Evolutionary conservation across 2,888 invertebrate genomes (phyloP).

Genomic region (Nemotelus pantherinus): DNA sequence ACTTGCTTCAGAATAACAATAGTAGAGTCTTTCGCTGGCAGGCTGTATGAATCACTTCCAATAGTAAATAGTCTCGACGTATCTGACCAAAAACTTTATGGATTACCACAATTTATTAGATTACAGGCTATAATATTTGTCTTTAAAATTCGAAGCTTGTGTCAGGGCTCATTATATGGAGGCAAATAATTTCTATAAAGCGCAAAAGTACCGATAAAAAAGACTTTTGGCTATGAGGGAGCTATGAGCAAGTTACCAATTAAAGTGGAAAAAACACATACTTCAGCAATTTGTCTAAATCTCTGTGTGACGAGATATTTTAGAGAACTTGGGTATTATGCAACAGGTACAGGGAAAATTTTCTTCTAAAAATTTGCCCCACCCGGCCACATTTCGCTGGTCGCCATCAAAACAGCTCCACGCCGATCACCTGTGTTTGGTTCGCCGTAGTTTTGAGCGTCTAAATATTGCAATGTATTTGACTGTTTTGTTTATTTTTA

Average conservation of each 20-base stretch:
- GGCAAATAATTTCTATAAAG: neutral
- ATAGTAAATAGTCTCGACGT: neutral
- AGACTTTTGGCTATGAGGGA: neutral
- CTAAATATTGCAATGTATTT: too few relatives aligned
- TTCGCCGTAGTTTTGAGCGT: too few relatives aligned
- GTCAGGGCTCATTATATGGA: conserved; percentile 1
- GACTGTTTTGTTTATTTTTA: too few relatives aligned
- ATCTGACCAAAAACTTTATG: neutral
- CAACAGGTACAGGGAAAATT: neutral
- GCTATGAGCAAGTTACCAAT: neutral
- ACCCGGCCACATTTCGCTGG: too few relatives aligned
- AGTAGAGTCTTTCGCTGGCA: neutral
- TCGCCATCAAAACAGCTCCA: too few relatives aligned
- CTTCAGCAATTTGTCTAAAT: neutral
- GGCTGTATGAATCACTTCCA: neutral
- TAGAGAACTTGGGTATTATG: neutral
- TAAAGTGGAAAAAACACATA: neutral
- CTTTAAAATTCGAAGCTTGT: neutral
- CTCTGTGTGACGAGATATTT: neutral
- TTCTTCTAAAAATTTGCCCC: neutral
- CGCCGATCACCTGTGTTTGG: too few relatives aligned
- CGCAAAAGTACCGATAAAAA: neutral
- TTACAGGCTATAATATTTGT: neutral
- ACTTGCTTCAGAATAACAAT: neutral
- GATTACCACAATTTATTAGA: neutral